Conservation (phyloP, 1,140 invertebrate genomes). For the Drosophila albomicans region DNA sequence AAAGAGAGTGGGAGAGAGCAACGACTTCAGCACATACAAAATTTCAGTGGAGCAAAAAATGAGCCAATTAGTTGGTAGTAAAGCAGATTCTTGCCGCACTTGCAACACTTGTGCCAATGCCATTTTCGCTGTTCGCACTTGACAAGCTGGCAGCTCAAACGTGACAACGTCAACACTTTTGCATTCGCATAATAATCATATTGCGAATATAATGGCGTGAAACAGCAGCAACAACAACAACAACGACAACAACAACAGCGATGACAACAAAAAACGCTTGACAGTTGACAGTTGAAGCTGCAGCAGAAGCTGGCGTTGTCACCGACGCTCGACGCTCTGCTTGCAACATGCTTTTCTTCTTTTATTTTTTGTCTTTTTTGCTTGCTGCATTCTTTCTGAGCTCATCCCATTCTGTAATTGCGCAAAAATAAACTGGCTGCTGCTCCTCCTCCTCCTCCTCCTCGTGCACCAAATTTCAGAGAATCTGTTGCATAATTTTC, state of each 20-base stretch:
- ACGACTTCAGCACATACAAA: not conserved
- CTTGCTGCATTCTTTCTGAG: constrained; percentile 36
- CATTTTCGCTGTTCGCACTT: constrained; percentile 62
- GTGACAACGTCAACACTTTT: constrained; percentile 79
- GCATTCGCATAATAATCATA: constrained; percentile 81
- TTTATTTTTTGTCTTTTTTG: not conserved
- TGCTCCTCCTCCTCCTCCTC: constrained; percentile 22
- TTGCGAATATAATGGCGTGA: constrained; percentile 79
- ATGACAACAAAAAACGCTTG: constrained; percentile 47
- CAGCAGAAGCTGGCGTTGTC: constrained; percentile 51
- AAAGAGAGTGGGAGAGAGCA: not conserved
- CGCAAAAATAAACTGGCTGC: constrained; percentile 74
- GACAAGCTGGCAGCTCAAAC: constrained; percentile 71
- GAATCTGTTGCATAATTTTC: constrained; percentile 80
- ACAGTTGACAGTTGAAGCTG: constrained; percentile 78
- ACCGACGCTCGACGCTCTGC: constrained; percentile 27
- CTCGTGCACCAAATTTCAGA: constrained; percentile 65
- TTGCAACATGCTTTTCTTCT: constrained; percentile 34
- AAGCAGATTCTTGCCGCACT: constrained; percentile 34
- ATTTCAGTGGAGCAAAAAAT: constrained; percentile 42
- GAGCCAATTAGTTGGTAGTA: constrained; percentile 65
- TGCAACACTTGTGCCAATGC: constrained; percentile 47
- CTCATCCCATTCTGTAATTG: constrained; percentile 72
- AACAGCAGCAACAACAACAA: constrained; percentile 55
- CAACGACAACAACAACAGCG: constrained; percentile 11